Base-by-base conservation (phyloP, 2,888 invertebrate species). In the Ormyrus nitidulus region DNA sequence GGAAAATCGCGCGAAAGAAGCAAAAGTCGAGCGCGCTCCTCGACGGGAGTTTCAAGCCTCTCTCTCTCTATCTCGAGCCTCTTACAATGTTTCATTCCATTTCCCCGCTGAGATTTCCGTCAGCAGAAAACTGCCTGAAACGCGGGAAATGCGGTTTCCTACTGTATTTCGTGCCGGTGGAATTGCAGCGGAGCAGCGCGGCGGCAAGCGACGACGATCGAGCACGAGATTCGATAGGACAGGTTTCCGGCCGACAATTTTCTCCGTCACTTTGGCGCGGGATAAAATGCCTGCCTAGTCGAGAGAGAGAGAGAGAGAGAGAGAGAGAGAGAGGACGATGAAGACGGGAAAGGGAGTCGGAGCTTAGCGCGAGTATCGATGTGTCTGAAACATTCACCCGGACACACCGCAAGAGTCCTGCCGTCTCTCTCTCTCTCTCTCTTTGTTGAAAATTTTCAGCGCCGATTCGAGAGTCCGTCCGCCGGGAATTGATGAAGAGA, bases 191-290 rank as follows among this genome's bases (percentile, higher is more conserved):
- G 51, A 44, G 53, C 56, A 53, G 19, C 8, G 8, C 10, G n/a
- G 7, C 46, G 54, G 19, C 19, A 2, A 19, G 10, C 77, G 53
- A 58, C 44, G 71, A 10, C 56, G 49, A 65, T 59, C 77, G 65
- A 49, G 46, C 19, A 1, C 58, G 58, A 70, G 71, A 74, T 70
- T 74, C 75, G 70, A 79, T 75, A 59, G 79, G 70, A 75, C 74
- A 79, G 75, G 75, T 79, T 79, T 74, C 79, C 79, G 75, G 65
- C 70, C 75, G 53, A 65, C 74, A 79, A 79, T 79, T 75, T 79
- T 62, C 48, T 56, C 44, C 75, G 58, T 73, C 66, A 69, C 73
- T 62, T 62, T 10, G 53, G 1, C 19, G 46, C 58, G 19, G 19
- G 48, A 76, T 64, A 65, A 64, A 71, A 66, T 58, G 51, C 61